phyloP scores from a whole-genome alignment of 2,797 vertebrate genomes.

The Sebastes minor region DNA sequence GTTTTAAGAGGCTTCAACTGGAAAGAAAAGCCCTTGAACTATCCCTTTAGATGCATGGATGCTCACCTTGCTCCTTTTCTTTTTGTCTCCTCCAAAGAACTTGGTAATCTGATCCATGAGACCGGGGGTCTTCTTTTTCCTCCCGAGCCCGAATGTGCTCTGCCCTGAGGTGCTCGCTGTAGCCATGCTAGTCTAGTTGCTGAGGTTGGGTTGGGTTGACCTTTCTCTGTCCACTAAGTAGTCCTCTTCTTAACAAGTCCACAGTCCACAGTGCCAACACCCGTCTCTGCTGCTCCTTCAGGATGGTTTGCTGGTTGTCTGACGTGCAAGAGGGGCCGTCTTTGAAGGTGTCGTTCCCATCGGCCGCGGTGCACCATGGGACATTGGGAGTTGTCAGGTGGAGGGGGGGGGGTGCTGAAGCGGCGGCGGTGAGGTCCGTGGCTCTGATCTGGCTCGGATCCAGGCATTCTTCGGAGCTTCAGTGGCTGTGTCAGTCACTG shows the following conservation, averaged over 20 bases:
- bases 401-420: slow-evolving; percentile 60
- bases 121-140: slow-evolving; percentile 90
- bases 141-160: slow-evolving; percentile 87
- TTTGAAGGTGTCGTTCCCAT: slow-evolving; percentile 94
- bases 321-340: slow-evolving; percentile 88
- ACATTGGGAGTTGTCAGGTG: slow-evolving; percentile 89
- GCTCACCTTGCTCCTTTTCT: slow-evolving; percentile 98
- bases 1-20: neutral
- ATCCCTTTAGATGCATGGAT: slow-evolving; percentile 1
- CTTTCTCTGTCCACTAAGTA: slow-evolving; percentile 44
- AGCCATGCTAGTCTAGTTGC: slow-evolving; percentile 81
- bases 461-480: slow-evolving; percentile 91
- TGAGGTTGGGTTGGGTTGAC: slow-evolving; percentile 59
- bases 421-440: slow-evolving; percentile 80
- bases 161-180: slow-evolving; percentile 93
- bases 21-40: neutral
- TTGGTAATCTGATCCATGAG: slow-evolving; percentile 94
- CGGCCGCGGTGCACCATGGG: slow-evolving; percentile 88
- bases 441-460: slow-evolving; percentile 89
- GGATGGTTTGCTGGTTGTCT: slow-evolving; percentile 87
- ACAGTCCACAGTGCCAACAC: slow-evolving; percentile 75
- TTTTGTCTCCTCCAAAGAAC: slow-evolving; percentile 95
- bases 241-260: slow-evolving; percentile 86
- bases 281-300: slow-evolving; percentile 83
- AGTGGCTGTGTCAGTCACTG: slow-evolving; percentile 94